phyloP scores from a whole-genome alignment of 2,797 vertebrate species.

The Psittacula derbiana region DNA sequence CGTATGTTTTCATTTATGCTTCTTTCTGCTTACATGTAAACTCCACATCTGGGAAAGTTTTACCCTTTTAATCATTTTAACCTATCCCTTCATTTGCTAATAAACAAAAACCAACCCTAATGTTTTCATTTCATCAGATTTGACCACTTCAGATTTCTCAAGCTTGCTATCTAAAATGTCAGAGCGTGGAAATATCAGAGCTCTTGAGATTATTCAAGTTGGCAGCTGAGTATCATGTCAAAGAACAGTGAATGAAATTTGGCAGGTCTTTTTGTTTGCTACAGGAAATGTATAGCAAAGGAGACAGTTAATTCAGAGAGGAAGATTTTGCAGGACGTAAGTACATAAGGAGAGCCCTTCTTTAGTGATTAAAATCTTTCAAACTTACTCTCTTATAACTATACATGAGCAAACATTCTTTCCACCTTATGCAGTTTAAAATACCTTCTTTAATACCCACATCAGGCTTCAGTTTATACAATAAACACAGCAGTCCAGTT shows the following conservation, averaged over 20 bases:
- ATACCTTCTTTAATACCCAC: not conserved
- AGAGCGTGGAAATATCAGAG: not conserved
- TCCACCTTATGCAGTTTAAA: not conserved
- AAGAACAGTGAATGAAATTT: not conserved
- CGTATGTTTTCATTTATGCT: not conserved
- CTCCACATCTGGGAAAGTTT: not conserved
- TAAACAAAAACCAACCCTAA: not conserved
- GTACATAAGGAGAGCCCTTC: not conserved
- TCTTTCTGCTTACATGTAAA: not conserved
- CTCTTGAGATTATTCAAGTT: not conserved
- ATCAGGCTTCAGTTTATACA: not conserved
- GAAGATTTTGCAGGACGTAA: not conserved
- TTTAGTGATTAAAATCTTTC: not conserved
- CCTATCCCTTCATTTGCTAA: not conserved
- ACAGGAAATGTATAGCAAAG: not conserved
- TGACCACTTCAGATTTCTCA: not conserved
- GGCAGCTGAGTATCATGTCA: not conserved
- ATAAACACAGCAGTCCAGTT: not conserved
- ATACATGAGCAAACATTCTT: not conserved
- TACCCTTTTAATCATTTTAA: not conserved
- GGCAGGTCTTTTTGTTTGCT: not conserved
- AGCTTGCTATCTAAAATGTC: not conserved
- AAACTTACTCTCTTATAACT: not conserved
- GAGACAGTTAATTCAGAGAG: not conserved
- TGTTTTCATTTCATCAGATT: not conserved